A percentile compares a stretch with the other conserved stretches of the same genome.
phyloP scores from a whole-genome alignment of 1,140 invertebrate genomes.

The Neotoxoptera formosana region DNA sequence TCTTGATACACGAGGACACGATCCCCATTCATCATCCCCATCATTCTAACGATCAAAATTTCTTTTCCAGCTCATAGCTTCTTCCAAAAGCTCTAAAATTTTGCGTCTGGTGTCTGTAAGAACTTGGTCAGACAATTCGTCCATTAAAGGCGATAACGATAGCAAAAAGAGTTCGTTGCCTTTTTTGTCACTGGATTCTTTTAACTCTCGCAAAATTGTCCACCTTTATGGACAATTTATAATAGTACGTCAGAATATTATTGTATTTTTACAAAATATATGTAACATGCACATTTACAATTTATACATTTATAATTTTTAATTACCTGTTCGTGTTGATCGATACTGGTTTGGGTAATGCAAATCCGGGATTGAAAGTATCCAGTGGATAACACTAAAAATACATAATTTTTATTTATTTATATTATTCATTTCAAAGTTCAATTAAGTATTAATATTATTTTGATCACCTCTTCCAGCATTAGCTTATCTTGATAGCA shows the following conservation, averaged over 20 bases:
- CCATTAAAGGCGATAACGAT: slow-evolving; percentile 25
- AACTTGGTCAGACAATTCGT: slow-evolving; percentile 30
- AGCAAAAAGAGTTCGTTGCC: slow-evolving; percentile 47
- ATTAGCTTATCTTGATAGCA: slow-evolving; percentile 55
- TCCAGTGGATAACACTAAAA: slow-evolving; percentile 36
- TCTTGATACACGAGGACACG: too few relatives aligned
- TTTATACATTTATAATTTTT: too few relatives aligned
- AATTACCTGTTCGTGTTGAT: slow-evolving; percentile 51
- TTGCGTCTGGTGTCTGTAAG: slow-evolving; percentile 48
- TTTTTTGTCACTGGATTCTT: slow-evolving; percentile 48
- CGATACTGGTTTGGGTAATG: slow-evolving; percentile 45
- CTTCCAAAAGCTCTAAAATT: slow-evolving; percentile 46
- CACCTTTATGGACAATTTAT: slow-evolving; percentile 7
- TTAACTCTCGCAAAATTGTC: slow-evolving; percentile 50
- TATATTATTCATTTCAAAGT: background rate
- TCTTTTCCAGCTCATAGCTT: slow-evolving; percentile 30
- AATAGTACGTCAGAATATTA: background rate
- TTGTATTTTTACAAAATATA: background rate
- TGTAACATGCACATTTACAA: background rate
- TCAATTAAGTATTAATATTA: background rate
- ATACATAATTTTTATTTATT: background rate
- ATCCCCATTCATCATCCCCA: too few relatives aligned
- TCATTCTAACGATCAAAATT: background rate
- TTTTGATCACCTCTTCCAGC: slow-evolving; percentile 46
- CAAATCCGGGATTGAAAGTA: slow-evolving; percentile 4